These are phyloP conservation scores for Perognathus longimembris DNA, from an alignment of 2,113 vertebrate species.

Conservation along the genomic window DNA sequence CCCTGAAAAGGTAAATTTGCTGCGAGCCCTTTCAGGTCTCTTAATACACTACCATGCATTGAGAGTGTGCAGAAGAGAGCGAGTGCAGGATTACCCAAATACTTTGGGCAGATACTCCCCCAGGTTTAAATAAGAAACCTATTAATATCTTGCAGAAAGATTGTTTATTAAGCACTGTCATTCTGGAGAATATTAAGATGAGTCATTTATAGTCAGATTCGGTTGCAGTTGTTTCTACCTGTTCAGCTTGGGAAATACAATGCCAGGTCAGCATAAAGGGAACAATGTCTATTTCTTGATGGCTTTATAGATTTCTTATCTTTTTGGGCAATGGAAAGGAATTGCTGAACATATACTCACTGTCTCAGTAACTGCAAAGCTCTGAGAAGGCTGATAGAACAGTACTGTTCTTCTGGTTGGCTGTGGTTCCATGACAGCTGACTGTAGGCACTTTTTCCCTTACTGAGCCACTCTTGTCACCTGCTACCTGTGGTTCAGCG, in stretches of 20 bases:
- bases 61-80: background rate
- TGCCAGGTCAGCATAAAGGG: constrained; percentile 59
- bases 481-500: background rate
- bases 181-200: constrained; percentile 73
- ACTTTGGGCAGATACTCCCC: background rate
- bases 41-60: background rate
- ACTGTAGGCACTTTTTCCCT: background rate
- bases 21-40: constrained; percentile 19
- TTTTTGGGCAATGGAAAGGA: constrained; percentile 49
- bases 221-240: constrained; percentile 48
- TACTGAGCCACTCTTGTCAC: background rate
- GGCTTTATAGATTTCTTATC: constrained; percentile 57
- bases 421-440: background rate
- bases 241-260: constrained; percentile 58
- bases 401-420: background rate
- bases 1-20: background rate
- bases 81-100: background rate
- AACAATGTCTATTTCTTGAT: constrained; percentile 70
- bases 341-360: constrained; percentile 68
- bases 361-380: background rate
- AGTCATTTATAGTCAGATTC: constrained; percentile 70
- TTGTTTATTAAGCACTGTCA: constrained; percentile 41
- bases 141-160: background rate
- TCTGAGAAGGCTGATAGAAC: background rate
- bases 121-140: background rate